These are phyloP conservation scores for Podarcis muralis DNA, from an alignment of 2,113 vertebrate genomes.

Conservation along the genomic window DNA sequence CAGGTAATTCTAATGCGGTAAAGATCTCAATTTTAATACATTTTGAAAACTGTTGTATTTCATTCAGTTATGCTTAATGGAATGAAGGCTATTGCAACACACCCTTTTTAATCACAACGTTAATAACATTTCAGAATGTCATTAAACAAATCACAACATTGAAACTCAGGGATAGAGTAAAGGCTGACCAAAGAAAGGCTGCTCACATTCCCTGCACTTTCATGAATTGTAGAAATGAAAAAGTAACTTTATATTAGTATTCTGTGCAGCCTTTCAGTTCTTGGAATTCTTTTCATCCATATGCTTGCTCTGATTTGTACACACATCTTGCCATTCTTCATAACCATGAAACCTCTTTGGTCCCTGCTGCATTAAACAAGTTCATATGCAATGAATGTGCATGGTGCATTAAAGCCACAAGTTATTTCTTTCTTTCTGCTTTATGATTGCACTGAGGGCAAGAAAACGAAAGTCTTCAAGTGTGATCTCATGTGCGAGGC, in stretches of 20 bases:
- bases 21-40: neutral
- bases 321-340: constrained; percentile 42
- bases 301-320: constrained; percentile 39
- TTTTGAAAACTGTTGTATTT: neutral
- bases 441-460: constrained; percentile 29
- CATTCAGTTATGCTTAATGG: neutral
- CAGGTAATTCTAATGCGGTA: neutral
- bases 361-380: neutral
- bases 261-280: constrained; percentile 42
- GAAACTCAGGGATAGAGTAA: neutral
- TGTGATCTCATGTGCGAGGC: constrained; percentile 11
- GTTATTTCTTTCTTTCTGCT: constrained; percentile 38
- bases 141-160: neutral
- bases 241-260: constrained; percentile 55
- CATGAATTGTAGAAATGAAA: constrained; percentile 15
- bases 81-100: neutral
- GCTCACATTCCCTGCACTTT: neutral
- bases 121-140: neutral
- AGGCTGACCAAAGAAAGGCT: neutral
- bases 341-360: constrained; percentile 9
- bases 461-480: constrained; percentile 15
- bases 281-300: constrained; percentile 51
- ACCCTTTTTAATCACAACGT: neutral
- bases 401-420: constrained; percentile 26
- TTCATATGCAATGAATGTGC: constrained; percentile 35